Evolutionary conservation across 2,113 vertebrate species (phyloP).

Genomic region (Anarhynchus alexandrinus): DNA sequence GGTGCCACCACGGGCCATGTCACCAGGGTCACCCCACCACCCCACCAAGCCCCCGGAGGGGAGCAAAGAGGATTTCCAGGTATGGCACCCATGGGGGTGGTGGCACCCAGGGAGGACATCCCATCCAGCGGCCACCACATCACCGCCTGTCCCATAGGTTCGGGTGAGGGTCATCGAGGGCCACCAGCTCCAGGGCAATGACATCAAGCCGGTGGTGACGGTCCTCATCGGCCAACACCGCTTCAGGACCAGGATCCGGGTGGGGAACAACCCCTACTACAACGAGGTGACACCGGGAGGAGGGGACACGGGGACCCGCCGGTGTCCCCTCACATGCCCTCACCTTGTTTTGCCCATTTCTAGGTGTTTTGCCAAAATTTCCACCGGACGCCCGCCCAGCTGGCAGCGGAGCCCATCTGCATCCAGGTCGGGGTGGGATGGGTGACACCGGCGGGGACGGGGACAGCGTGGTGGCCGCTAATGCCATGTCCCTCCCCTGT

Average conservation of each 20-base stretch:
- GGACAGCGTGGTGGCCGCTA: accelerated
- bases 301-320: accelerated
- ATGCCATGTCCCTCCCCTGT: accelerated
- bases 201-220: conserved; percentile 11
- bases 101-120: accelerated
- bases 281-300: background rate
- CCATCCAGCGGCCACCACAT: accelerated
- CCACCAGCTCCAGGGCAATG: background rate
- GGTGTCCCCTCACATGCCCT: accelerated
- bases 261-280: conserved; percentile 45
- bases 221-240: background rate
- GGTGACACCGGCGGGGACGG: accelerated
- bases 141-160: background rate
- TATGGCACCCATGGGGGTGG: accelerated
- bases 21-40: accelerated
- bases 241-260: background rate
- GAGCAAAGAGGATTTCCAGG: conserved; percentile 33
- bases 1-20: background rate
- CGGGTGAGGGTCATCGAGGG: conserved; percentile 20
- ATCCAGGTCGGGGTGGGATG: background rate
- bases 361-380: conserved; percentile 44
- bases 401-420: background rate
- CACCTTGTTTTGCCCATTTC: accelerated
- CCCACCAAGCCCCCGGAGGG: accelerated
- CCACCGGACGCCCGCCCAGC: background rate